phyloP scores from a whole-genome alignment of 2,888 invertebrate genomes.

The Thera britannica region DNA sequence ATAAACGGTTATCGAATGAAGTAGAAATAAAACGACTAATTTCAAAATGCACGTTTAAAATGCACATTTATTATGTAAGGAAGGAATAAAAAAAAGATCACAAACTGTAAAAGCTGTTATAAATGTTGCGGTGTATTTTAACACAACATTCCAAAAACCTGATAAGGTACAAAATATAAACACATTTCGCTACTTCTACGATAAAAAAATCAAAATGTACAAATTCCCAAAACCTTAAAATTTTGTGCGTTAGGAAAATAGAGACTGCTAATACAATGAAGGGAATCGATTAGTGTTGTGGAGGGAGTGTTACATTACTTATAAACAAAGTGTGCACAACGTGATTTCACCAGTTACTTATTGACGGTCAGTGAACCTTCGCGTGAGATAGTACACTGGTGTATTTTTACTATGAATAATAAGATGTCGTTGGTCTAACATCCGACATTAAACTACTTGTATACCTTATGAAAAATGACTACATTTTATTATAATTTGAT shows the following conservation, averaged over 20 bases:
- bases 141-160: conserved; percentile 42
- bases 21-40: conserved; percentile 9
- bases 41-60: conserved; percentile 65
- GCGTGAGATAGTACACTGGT: conserved; percentile 4
- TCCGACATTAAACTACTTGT: conserved; percentile 64
- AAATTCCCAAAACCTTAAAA: conserved; percentile 42
- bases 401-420: conserved; percentile 55
- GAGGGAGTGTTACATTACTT: conserved; percentile 33
- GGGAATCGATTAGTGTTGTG: conserved; percentile 36
- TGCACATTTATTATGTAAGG: conserved; percentile 65
- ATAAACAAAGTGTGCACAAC: conserved; percentile 30
- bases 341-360: conserved; percentile 20
- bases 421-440: conserved; percentile 65
- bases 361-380: conserved; percentile 14
- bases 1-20: background rate
- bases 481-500: conserved; percentile 62
- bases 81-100: conserved; percentile 67
- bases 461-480: conserved; percentile 78
- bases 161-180: conserved; percentile 7
- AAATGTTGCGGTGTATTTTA: conserved; percentile 56
- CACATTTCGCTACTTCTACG: conserved; percentile 2
- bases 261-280: conserved; percentile 22
- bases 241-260: conserved; percentile 57
- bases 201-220: conserved; percentile 38
- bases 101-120: conserved; percentile 69